A percentile compares a stretch with the other conserved stretches of the same genome.
Conservation (phyloP, 2,888 invertebrate species). For the Rhodophaea formosa region DNA sequence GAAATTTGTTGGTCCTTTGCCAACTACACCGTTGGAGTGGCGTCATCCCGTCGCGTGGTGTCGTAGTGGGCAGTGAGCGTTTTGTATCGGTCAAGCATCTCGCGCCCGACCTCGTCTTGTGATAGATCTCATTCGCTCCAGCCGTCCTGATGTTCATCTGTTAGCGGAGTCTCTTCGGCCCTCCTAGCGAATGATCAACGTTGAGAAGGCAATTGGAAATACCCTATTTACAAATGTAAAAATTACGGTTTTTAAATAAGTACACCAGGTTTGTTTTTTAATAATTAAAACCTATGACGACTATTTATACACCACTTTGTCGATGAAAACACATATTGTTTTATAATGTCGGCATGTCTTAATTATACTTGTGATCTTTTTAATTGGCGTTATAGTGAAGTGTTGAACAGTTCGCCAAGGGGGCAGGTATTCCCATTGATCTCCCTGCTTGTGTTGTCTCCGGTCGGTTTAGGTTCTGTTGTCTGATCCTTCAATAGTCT, state of each 20-base stretch:
- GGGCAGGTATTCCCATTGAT: neutral
- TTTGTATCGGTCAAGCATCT: neutral
- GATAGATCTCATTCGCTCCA: constrained; percentile 11
- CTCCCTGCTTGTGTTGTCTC: neutral
- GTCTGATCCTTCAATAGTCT: neutral
- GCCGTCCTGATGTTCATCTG: constrained; percentile 24
- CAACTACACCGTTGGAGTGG: neutral
- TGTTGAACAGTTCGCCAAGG: neutral
- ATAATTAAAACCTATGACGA: no score
- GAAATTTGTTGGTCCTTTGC: neutral
- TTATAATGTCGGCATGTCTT: no score
- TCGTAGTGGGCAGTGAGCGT: neutral
- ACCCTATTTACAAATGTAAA: neutral
- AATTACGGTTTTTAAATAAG: no score
- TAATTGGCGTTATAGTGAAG: neutral
- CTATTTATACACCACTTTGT: no score
- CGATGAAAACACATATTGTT: no score
- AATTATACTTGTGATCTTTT: neutral
- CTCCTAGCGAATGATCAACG: neutral
- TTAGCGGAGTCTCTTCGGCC: neutral
- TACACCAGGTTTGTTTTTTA: no score
- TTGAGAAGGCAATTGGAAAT: neutral
- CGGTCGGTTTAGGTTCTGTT: neutral
- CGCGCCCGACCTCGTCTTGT: neutral
- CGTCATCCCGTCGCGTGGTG: neutral